Evolutionary conservation across 35 echinoderm and acorn worm species (phyloP), one percentile per base, ranked within the genome.

Genomic region (Diadema setosum): DNA sequence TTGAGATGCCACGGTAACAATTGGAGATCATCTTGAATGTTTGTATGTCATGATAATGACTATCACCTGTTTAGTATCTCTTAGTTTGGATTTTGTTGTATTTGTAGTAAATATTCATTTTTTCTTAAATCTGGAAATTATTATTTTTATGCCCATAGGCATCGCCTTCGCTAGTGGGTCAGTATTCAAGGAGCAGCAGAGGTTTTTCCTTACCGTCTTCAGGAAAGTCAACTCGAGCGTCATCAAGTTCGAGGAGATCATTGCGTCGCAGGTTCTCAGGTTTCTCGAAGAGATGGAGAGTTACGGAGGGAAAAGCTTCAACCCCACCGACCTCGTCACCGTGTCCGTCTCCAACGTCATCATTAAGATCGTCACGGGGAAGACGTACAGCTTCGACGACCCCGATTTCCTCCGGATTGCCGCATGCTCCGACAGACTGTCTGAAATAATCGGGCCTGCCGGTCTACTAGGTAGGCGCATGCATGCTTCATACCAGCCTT

Each of bases 191-290:
- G 73, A 78, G 39, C 73, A 78, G 39, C 73, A 78, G 37, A 33
- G 73, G 1, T 78, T 78, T 44, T 78, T 78, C 73, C 39, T 78
- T 14, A 78, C 33, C 34, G 73, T 78, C 12, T 78, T 78, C 37
- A 33, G 73, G 1, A 78, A 78, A 41, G 73, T 78, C 36, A 78
- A 78, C 40, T n/a, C 33, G 15, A 78, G 73, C 20, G 73, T 78
- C 73, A 78, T 78, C 39, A 44, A 16, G 40, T 78, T 78, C 25
- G 73, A 78, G 37, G 73, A 78, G 27, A 78, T 78, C 73, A 78
- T 78, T 36, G 26, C 4, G 35, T 11, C 14, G 1, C 73, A 78
- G 40, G 73, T 34, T 3, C 35, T 11, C 6, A 33, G 73, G 8
- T 41, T 78, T 36, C 37, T 78, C 27, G 20, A 41, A n/a, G 73